Percentiles rank a stretch among this genome's conserved stretches.
Conservation (phyloP, 2,797 vertebrate species). For the Tadarida brasiliensis region DNA sequence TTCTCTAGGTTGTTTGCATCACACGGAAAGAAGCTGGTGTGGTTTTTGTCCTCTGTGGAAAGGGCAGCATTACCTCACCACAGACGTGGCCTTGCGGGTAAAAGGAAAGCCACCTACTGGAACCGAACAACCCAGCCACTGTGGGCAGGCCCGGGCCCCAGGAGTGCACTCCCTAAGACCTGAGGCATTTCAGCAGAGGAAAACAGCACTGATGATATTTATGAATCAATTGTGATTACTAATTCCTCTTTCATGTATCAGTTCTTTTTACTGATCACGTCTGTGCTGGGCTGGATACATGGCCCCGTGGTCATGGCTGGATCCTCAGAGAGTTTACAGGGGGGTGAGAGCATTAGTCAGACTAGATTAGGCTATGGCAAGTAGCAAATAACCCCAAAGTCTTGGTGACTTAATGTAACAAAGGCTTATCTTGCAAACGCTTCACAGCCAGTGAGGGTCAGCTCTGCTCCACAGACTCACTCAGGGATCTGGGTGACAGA, state of each 20-base stretch:
- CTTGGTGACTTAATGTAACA: neutral
- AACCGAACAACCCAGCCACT: neutral
- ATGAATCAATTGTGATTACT: neutral
- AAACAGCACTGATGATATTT: neutral
- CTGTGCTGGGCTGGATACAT: neutral
- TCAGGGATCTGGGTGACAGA: neutral
- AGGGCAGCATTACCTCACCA: neutral
- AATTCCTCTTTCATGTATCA: neutral
- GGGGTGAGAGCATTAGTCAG: neutral
- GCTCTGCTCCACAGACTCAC: neutral
- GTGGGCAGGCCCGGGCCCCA: neutral
- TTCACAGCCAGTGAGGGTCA: neutral
- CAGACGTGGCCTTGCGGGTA: neutral
- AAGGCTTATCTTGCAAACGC: neutral
- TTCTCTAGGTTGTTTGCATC: slow-evolving; percentile 1
- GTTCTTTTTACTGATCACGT: neutral
- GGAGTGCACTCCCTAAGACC: neutral
- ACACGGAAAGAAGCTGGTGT: neutral
- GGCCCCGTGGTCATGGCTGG: neutral
- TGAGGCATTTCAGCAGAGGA: neutral
- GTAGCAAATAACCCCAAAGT: neutral
- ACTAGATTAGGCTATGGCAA: neutral
- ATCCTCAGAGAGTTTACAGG: neutral
- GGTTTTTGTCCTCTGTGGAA: neutral
- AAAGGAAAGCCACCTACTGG: neutral